Base-by-base conservation (phyloP, 2,797 vertebrate genomes). In the Synanceia verrucosa region DNA sequence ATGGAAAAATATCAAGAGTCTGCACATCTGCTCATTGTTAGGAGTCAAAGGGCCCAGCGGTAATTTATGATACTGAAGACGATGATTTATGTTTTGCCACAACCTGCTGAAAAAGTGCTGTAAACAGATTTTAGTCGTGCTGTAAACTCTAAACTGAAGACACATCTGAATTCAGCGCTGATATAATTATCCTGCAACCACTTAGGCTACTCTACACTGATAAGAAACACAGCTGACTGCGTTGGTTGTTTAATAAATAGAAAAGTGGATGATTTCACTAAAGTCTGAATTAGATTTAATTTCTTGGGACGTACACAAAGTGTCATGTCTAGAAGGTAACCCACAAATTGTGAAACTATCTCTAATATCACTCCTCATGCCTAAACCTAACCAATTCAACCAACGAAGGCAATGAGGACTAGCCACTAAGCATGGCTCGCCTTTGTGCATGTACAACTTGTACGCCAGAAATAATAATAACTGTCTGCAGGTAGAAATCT, bases 81-180 rank as follows among this genome's bases (percentile, higher is more conserved):
- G 50, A 70, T 65, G 29, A 73, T 88, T 85, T 88, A 74, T 84
- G 56, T 80, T 61, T 68, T 73, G 51, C 59, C 86, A 70, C 63
- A 76, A 74, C 65, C 82, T 75, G 76, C 60, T 79, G 78, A 88
- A 44, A 83, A 74, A 91, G n/a, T n/a, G n/a, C 65, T 43, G 56
- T 83, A 80, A 89, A 88, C 90, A 92, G 78, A 81, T 70, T 85
- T 43, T 71, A 29, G 28, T 75, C 58, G n/a, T n/a, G n/a, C n/a
- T n/a, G n/a, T n/a, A n/a, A n/a, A n/a, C 56, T 55, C 57, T 73
- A 76, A 83, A 79, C 70, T 72, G 58, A 78, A 76, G 79, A 34
- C 33, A 18, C 66, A 56, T 78, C 56, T 76, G 29, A 19, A 56
- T 59, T 73, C 36, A 69, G 67, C 7, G 58, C 65, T 82, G 34